Evolutionary conservation across 30 jellyfish, hydroid and myxozoan genomes (phyloP), one percentile per base, ranked within the genome.

Genomic region (Aurelia sp.): DNA sequence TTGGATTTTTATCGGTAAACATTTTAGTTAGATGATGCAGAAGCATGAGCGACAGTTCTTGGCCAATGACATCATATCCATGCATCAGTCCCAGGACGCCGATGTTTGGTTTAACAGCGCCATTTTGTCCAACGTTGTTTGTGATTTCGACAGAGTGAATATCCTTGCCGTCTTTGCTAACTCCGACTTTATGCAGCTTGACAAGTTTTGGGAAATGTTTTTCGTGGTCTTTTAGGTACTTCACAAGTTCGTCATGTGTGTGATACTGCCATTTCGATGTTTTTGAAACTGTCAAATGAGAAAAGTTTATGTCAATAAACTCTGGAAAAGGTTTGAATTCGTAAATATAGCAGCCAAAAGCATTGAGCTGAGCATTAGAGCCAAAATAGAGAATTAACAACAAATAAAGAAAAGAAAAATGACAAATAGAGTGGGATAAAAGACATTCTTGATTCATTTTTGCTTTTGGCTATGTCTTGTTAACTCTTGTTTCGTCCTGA

Each of bases 11-110:
- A 51, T 90, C 98, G 0, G 35, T 81, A 62, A 85, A 90, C 74
- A 40, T 66, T 61, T 90, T 89, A 53, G 96, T 88, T 47, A 95
- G 23, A 27, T 96, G 81, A 71, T 95, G 99, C 64, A 95, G 52
- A 66, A 88, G 87, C 99, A 95, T 95, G 60, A 95, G 66, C 30
- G 81, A 55, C 7, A 95, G 61, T 44, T 95, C 99, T 35, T 92
- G 91, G 6, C 98, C 96, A 41, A 95, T 86, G 7, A 89, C 90
- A 68, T 95, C 99, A 76, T 89, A 90, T 58, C 97, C 97, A 67
- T 90, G 99, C 70, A 95, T 40, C 30, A 75, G 27, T n/a, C 97
- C 96, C 17, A 95, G 62, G 21, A 95, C 60, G 27, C 90, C 98
- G n/a, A 95, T 82, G 58, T 61, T 86, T 62, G 91, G 82, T 40